Conservation (phyloP, 2,888 invertebrate genomes). For the Trichopria drosophilae region DNA sequence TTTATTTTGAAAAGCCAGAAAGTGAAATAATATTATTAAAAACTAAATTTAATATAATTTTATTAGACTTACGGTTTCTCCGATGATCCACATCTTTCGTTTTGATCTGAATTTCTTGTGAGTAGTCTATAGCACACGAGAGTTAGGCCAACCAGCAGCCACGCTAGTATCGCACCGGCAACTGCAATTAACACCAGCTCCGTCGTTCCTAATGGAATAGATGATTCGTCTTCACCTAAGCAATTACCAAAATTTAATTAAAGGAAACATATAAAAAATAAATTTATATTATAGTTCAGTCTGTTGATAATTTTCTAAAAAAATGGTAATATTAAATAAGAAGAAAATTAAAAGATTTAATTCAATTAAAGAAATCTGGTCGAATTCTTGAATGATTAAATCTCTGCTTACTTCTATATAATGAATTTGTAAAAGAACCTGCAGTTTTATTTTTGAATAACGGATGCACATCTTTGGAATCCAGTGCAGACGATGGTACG, state of each 20-base stretch:
- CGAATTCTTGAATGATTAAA: no score
- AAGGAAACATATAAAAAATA: conserved; percentile 2
- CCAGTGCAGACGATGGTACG: no score
- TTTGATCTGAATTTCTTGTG: conserved; percentile 39
- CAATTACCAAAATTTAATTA: no score
- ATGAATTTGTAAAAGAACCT: no score
- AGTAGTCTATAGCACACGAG: conserved; percentile 47
- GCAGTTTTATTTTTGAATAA: no score
- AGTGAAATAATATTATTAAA: no score
- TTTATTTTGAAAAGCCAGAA: background rate
- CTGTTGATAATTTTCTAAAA: conserved; percentile 1
- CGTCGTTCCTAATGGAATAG: conserved; percentile 38
- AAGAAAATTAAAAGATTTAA: no score
- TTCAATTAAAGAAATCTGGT: no score
- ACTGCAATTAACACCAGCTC: conserved; percentile 47
- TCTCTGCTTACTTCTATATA: no score
- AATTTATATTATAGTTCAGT: background rate
- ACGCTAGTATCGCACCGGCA: conserved; percentile 44
- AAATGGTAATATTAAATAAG: no score
- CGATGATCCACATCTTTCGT: conserved; percentile 32
- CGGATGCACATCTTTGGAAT: no score
- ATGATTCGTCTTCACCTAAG: background rate
- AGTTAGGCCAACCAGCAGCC: conserved; percentile 47
- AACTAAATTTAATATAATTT: no score
- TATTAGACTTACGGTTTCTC: conserved; percentile 41